Evolutionary conservation across 1,140 invertebrate genomes (phyloP).

Genomic region (Bombus confusus): DNA sequence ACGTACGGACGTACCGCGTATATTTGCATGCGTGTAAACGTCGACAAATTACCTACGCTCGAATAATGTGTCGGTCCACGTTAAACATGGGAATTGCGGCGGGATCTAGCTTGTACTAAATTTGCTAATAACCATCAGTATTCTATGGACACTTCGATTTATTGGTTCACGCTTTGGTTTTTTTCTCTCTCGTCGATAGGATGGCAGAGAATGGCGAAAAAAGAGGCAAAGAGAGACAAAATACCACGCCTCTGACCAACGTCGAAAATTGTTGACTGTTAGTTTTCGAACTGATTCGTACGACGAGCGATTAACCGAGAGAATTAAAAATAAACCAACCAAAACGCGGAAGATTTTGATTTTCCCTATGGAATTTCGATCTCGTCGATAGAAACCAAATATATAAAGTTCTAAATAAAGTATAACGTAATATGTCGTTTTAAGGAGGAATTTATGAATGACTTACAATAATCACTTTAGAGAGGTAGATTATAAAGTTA

Average conservation of each 20-base stretch:
- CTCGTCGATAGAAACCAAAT: not conserved
- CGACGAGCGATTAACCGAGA: not conserved
- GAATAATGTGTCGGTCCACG: constrained; percentile 62
- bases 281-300: not conserved
- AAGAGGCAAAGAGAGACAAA: not conserved
- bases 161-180: not conserved
- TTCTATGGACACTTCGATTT: constrained; percentile 38
- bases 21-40: constrained; percentile 59
- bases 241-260: not conserved
- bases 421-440: not conserved
- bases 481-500: not conserved
- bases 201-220: not conserved
- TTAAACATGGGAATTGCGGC: constrained; percentile 56
- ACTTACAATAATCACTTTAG: too few species aligned
- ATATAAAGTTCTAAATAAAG: not conserved
- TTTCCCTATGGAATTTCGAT: not conserved
- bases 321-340: not conserved
- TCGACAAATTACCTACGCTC: constrained; percentile 62
- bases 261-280: not conserved
- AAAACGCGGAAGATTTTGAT: not conserved
- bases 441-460: too few species aligned
- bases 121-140: constrained; percentile 57
- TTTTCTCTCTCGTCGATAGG: not conserved
- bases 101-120: constrained; percentile 56
- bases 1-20: constrained; percentile 4